These are phyloP conservation scores for Ciconia boyciana DNA, from an alignment of 2,113 vertebrate genomes.

Conservation along the genomic window DNA sequence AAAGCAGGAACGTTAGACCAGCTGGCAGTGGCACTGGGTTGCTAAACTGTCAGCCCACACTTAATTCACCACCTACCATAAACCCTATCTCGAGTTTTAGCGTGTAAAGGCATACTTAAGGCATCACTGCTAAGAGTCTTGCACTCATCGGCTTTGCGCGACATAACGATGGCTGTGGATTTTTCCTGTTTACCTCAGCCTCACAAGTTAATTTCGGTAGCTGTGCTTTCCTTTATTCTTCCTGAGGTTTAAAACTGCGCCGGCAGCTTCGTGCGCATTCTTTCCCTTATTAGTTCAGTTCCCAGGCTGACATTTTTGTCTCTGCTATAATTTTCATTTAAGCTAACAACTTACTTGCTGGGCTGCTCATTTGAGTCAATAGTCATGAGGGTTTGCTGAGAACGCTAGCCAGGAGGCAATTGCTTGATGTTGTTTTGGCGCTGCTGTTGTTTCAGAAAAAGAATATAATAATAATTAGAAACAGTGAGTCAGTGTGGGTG, in stretches of 20 bases:
- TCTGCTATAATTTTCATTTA: constrained; percentile 27
- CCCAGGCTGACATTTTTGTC: constrained; percentile 25
- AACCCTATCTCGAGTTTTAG: not conserved
- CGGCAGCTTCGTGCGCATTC: not conserved
- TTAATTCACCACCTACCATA: not conserved
- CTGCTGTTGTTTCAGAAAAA: not conserved
- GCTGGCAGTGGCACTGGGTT: not conserved
- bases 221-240: not conserved
- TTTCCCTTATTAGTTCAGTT: constrained; percentile 27
- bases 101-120: not conserved
- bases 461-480: constrained; percentile 40
- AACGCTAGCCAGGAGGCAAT: constrained; percentile 8
- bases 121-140: not conserved
- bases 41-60: not conserved
- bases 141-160: not conserved
- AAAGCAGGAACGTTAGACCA: not conserved
- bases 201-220: not conserved
- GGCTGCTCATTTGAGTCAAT: constrained; percentile 46
- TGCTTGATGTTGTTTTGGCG: not conserved
- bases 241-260: not conserved
- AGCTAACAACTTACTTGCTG: constrained; percentile 28
- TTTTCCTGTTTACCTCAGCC: not conserved
- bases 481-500: not conserved
- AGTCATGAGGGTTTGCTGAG: not conserved
- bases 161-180: fast-evolving